phyloP scores from a whole-genome alignment of 2,113 vertebrate species.

The Bubo bubo region DNA sequence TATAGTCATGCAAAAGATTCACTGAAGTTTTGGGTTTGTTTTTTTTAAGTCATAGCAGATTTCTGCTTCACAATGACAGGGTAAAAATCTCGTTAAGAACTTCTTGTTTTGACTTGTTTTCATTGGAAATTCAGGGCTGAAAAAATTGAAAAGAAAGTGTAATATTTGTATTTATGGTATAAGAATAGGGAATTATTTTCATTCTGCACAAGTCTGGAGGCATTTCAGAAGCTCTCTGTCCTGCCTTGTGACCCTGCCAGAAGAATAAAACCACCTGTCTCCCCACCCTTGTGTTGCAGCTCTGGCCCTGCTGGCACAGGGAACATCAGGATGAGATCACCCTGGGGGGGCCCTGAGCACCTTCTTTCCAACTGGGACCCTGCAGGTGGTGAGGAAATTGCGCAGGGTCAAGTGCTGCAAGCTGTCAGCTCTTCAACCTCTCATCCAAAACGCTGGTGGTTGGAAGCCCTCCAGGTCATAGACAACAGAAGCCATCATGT shows the following conservation, averaged over 20 bases:
- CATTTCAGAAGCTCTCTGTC: not conserved
- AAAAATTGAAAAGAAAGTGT: not conserved
- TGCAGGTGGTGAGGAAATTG: not conserved
- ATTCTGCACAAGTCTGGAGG: not conserved
- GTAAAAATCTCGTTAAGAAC: not conserved
- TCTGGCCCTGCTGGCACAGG: not conserved
- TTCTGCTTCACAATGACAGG: not conserved
- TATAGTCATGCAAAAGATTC: not conserved
- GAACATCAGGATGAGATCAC: fast-evolving
- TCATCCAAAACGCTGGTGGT: fast-evolving
- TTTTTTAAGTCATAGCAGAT: not conserved
- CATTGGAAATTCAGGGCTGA: not conserved
- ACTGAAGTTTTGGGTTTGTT: not conserved
- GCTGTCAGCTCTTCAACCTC: not conserved
- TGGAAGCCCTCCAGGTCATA: not conserved
- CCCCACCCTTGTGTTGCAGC: not conserved
- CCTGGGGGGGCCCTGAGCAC: fast-evolving
- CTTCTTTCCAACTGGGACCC: not conserved
- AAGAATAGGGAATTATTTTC: not conserved
- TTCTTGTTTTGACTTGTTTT: not conserved
- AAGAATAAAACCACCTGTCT: not conserved
- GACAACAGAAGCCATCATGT: not conserved
- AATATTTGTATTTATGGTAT: not conserved
- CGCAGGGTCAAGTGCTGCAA: fast-evolving
- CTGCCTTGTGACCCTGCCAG: fast-evolving